phyloP scores from a whole-genome alignment of 2,113 vertebrate genomes.

The Ophiodon elongatus region DNA sequence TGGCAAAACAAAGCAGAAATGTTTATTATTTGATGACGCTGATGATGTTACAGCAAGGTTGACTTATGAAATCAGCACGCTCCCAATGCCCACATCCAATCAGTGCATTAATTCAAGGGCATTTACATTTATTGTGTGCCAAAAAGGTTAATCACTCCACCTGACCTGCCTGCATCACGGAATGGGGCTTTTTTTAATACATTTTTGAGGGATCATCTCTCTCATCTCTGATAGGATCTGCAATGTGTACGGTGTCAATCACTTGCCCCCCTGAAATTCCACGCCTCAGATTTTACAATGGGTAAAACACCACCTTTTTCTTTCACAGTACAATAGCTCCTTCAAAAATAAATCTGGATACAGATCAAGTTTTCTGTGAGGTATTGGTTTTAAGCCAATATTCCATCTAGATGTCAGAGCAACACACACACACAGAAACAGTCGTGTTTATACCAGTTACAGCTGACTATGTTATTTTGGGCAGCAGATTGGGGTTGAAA shows the following conservation, averaged over 20 bases:
- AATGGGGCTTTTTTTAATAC: not conserved
- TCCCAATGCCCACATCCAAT: not conserved
- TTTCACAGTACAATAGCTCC: not conserved
- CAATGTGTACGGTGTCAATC: not conserved
- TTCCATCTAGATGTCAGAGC: not conserved
- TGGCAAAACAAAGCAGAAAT: slow-evolving; percentile 11
- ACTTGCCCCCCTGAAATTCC: not conserved
- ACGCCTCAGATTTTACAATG: not conserved
- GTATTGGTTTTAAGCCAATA: not conserved
- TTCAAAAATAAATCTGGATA: not conserved
- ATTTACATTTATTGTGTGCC: not conserved
- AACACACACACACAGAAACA: not conserved
- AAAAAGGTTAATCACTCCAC: slow-evolving; percentile 8
- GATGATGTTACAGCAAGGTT: not conserved
- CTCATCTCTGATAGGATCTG: not conserved
- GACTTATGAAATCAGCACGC: not conserved
- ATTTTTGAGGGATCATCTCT: not conserved
- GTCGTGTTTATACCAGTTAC: not conserved
- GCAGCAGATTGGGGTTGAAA: slow-evolving; percentile 15
- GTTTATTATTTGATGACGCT: not conserved
- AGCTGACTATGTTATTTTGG: slow-evolving; percentile 2
- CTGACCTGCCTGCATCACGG: not conserved
- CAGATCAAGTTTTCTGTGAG: not conserved
- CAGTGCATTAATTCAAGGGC: not conserved
- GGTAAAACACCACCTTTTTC: too few relatives aligned